These are phyloP conservation scores for Hippocampus kuda DNA, from an alignment of 2,797 vertebrate species.

Conservation along the genomic window DNA sequence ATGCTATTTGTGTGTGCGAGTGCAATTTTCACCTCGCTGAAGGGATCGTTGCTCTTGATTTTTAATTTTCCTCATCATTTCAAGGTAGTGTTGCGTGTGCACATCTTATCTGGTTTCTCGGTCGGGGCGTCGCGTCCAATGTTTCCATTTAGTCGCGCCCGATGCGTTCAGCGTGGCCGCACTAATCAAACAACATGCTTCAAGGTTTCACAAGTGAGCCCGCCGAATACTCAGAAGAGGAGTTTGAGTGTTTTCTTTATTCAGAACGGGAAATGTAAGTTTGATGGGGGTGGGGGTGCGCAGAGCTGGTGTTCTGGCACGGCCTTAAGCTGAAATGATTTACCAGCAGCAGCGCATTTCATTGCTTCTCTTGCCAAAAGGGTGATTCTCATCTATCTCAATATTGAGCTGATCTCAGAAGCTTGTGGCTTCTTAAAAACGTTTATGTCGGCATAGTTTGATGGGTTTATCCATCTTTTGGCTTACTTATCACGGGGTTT, in stretches of 20 bases:
- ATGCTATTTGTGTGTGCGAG: background rate
- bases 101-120: background rate
- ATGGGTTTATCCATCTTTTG: conserved; percentile 7
- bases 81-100: background rate
- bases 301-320: background rate
- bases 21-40: background rate
- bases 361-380: background rate
- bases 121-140: background rate
- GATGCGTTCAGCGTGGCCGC: background rate
- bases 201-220: background rate
- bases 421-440: conserved; percentile 6
- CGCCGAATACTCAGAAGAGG: background rate
- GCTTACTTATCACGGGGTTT: background rate
- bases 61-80: background rate
- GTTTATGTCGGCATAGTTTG: conserved; percentile 1
- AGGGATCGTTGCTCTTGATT: conserved; percentile 1
- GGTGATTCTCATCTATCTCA: conserved; percentile 1
- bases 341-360: background rate
- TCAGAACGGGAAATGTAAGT: conserved; percentile 2
- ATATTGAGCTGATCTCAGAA: background rate
- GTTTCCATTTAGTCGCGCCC: background rate
- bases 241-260: background rate
- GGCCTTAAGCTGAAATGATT: conserved; percentile 1
- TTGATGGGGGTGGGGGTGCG: background rate
- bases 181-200: background rate